Evolutionary conservation across 2,797 vertebrate genomes (phyloP), one percentile per base, ranked within the genome.

Genomic region (Sorex maritimensis): DNA sequence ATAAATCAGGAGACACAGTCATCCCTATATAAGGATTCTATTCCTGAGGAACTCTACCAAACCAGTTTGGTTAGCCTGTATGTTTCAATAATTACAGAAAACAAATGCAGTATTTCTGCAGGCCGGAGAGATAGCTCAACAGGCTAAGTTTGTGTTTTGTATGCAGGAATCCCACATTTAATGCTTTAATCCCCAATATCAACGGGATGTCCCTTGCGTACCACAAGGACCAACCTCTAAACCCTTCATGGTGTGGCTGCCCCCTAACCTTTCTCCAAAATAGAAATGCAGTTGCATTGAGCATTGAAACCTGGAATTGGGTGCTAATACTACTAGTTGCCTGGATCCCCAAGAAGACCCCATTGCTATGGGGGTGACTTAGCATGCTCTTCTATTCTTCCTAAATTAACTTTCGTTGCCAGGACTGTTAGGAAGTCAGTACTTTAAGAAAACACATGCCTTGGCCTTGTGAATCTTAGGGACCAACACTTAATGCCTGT

Each of bases 1-100:
- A 49, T 46, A 88, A 65, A 88, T 83, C 12, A 81, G 38, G 41
- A 90, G 13, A 30, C 34, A 72, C 19, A 58, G 67, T 79, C 91
- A 28, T 6, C 10, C 26, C 5, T 6, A 0, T 38, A 19, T 65
- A 82, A 78, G 55, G 28, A 65, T 81, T 86, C 69, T 81, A 73
- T 2, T 49, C 17, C 68, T 79, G 69, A 65, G 4, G 71, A 63
- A 41, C 11, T 68, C 81, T 68, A 24, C 17, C 0, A 4, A 91
- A 23, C 21, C 63, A 87, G 81, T 82, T 21, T 63, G 19, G 75
- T 77, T 49, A 68, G 63, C 26, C 26, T 67, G 4, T 46, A 28
- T 19, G 15, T 67, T 87, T 93, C 21, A 80, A 55, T 1, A 28
- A 9, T 21, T 74, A 58, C n/a, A 75, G 65, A 52, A 63, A 88